Conservation (phyloP, 1,140 invertebrate genomes). For the Leptopilina boulardi region DNA sequence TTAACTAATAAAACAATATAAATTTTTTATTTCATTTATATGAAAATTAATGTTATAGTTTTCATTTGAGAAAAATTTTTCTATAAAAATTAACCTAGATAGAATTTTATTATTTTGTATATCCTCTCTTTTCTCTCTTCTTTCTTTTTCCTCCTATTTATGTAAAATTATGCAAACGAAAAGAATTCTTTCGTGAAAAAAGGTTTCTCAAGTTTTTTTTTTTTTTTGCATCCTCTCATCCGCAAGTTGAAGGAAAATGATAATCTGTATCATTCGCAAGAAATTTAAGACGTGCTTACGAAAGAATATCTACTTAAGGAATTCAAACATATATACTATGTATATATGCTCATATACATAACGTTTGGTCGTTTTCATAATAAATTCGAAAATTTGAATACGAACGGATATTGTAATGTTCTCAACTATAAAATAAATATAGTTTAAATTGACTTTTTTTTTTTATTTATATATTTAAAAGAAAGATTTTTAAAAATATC, state of each 20-base stretch:
- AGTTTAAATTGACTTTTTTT: too few relatives aligned
- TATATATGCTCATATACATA: background rate
- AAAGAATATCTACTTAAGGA: background rate
- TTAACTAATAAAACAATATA: too few relatives aligned
- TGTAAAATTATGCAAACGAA: slow-evolving; percentile 5
- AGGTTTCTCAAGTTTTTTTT: background rate
- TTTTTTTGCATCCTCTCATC: background rate
- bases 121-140: too few relatives aligned
- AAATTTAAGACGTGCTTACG: slow-evolving; percentile 23
- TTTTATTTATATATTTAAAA: too few relatives aligned
- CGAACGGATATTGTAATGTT: slow-evolving; percentile 7
- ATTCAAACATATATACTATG: slow-evolving; percentile 5
- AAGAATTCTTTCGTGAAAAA: background rate
- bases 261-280: slow-evolving; percentile 18
- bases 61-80: too few relatives aligned
- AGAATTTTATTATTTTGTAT: slow-evolving; percentile 2
- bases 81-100: background rate
- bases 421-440: background rate
- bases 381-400: slow-evolving; percentile 17
- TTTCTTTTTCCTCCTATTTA: background rate
- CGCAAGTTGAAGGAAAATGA: background rate
- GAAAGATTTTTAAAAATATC: too few relatives aligned
- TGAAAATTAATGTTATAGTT: too few relatives aligned
- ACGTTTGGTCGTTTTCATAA: background rate
- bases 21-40: too few relatives aligned